Conservation (phyloP, 2,113 vertebrate genomes). For the Caretta caretta region DNA sequence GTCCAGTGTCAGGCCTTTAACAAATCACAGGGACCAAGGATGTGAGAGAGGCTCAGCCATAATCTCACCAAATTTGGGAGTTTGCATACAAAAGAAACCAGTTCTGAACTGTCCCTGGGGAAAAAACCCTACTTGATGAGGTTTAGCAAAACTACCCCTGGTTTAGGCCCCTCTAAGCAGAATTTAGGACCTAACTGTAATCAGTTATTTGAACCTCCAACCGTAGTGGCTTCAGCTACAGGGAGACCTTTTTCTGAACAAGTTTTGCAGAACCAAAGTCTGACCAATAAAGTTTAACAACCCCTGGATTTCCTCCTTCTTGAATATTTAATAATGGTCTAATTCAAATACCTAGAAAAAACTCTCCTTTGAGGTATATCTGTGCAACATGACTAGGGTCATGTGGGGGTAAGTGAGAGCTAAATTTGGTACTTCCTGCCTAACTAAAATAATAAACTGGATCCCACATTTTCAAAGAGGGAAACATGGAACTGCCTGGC, state of each 20-base stretch:
- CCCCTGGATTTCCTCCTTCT: background rate
- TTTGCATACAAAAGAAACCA: background rate
- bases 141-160: background rate
- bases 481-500: background rate
- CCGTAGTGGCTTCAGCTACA: background rate
- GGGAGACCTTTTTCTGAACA: background rate
- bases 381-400: background rate
- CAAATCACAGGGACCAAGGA: background rate
- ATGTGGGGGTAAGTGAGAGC: background rate
- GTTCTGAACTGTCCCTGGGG: background rate
- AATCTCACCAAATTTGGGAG: background rate
- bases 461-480: background rate
- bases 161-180: background rate
- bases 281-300: fast-evolving
- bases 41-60: background rate
- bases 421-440: background rate
- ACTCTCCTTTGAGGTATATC: background rate
- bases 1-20: background rate
- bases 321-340: background rate
- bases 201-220: background rate
- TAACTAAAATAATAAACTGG: background rate
- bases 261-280: background rate
- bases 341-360: background rate
- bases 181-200: background rate
- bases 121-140: background rate